Evolutionary conservation across 2,888 invertebrate species (phyloP).

Genomic region (Sympetrum striolatum): DNA sequence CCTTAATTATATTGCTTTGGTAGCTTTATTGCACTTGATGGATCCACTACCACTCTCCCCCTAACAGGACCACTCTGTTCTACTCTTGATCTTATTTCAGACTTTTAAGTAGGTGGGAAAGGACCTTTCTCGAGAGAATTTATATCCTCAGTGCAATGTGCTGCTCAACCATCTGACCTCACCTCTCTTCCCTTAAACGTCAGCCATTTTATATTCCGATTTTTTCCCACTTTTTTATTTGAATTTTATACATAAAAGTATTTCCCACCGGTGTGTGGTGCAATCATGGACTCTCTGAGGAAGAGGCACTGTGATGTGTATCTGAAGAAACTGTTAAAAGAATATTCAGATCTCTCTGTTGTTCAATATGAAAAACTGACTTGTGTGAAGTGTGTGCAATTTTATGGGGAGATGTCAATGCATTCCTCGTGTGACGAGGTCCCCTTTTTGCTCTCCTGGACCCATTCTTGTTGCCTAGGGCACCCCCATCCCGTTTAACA

Average conservation of each 20-base stretch:
- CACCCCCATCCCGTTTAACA: not conserved
- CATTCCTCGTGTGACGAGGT: conserved; percentile 44
- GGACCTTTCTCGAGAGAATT: not conserved
- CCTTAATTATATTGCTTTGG: not conserved
- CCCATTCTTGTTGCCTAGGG: conserved; percentile 3
- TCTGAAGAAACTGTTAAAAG: not conserved
- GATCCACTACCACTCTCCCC: conserved; percentile 28
- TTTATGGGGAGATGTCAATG: conserved; percentile 12
- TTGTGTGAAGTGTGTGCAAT: conserved; percentile 20
- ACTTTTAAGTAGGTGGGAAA: conserved; percentile 5
- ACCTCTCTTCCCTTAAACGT: conserved; percentile 31
- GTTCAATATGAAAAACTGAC: not conserved
- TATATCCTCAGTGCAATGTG: conserved; percentile 19
- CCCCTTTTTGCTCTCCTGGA: conserved; percentile 20
- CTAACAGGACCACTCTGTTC: not conserved
- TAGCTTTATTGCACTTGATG: not conserved
- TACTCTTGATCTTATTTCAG: conserved; percentile 1
- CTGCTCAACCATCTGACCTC: conserved; percentile 40
- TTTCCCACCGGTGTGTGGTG: conserved; percentile 41
- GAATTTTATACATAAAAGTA: conserved; percentile 30
- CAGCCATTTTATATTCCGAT: conserved; percentile 35
- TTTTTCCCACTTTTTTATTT: conserved; percentile 36
- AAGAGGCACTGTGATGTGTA: conserved; percentile 15
- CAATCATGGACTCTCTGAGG: conserved; percentile 18
- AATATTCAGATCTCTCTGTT: conserved; percentile 22